A percentile compares a stretch with the other conserved stretches of the same genome.
Conservation (phyloP, 1,140 invertebrate species). For the Asobara japonica region DNA sequence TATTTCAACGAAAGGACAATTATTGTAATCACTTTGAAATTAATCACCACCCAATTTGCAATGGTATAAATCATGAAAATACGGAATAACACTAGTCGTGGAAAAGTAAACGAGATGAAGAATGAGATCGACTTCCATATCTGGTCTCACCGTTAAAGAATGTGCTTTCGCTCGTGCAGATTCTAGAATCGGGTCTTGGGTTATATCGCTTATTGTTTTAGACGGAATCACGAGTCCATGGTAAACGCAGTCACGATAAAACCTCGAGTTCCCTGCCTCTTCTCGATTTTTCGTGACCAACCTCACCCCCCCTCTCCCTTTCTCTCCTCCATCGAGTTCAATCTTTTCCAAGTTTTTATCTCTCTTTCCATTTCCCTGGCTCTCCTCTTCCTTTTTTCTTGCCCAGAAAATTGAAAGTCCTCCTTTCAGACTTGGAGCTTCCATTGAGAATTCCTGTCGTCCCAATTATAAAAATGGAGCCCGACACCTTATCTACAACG, state of each 20-base stretch:
- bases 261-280: slow-evolving; percentile 28
- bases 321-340: slow-evolving; percentile 7
- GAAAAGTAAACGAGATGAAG: slow-evolving; percentile 24
- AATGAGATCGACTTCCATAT: slow-evolving; percentile 33
- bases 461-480: too few relatives aligned
- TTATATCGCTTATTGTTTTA: slow-evolving; percentile 46
- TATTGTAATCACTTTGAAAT: neutral
- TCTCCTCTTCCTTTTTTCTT: slow-evolving; percentile 7
- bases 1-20: neutral
- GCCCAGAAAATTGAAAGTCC: too few relatives aligned
- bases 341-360: slow-evolving; percentile 14
- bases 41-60: neutral
- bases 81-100: neutral
- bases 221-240: slow-evolving; percentile 41
- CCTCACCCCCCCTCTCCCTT: slow-evolving; percentile 24
- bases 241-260: slow-evolving; percentile 41
- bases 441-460: too few relatives aligned
- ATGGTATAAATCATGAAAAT: neutral
- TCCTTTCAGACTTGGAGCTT: too few relatives aligned
- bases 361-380: slow-evolving; percentile 20
- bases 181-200: slow-evolving; percentile 32
- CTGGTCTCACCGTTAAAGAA: slow-evolving; percentile 26
- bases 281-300: slow-evolving; percentile 36
- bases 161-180: slow-evolving; percentile 33
- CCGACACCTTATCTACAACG: too few relatives aligned